Percentiles rank a stretch among this genome's conserved stretches.
Evolutionary conservation across 2,113 vertebrate species (phyloP).

Genomic region (Naja naja): DNA sequence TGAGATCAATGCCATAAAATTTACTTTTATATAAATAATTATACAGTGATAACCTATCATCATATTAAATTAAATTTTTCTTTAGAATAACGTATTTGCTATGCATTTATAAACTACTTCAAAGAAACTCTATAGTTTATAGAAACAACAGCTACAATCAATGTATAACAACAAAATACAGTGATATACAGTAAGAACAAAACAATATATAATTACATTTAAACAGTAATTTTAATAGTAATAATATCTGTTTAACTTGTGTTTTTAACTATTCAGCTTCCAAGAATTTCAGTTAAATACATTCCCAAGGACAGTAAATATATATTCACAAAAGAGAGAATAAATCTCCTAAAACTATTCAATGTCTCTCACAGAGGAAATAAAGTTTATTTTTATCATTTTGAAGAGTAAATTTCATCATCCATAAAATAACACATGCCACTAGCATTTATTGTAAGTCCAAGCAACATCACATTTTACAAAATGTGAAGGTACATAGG

Average conservation of each 20-base stretch:
- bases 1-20: neutral
- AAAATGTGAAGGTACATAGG: neutral
- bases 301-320: neutral
- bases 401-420: neutral
- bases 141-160: neutral
- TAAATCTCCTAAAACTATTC: neutral
- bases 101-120: neutral
- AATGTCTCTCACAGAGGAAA: neutral
- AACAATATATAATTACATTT: neutral
- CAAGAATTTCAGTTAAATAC: constrained; percentile 2
- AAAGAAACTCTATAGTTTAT: neutral
- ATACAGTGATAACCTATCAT: neutral
- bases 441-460: neutral
- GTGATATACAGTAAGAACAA: neutral
- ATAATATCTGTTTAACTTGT: neutral
- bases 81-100: neutral
- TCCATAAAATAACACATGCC: neutral
- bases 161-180: neutral
- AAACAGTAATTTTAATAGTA: neutral
- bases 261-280: neutral
- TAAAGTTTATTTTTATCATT: neutral
- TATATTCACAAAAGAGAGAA: neutral
- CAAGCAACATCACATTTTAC: neutral
- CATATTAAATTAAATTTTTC: neutral
- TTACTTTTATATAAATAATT: neutral